phyloP scores from a whole-genome alignment of 2,797 vertebrate species.

The Otus scops region DNA sequence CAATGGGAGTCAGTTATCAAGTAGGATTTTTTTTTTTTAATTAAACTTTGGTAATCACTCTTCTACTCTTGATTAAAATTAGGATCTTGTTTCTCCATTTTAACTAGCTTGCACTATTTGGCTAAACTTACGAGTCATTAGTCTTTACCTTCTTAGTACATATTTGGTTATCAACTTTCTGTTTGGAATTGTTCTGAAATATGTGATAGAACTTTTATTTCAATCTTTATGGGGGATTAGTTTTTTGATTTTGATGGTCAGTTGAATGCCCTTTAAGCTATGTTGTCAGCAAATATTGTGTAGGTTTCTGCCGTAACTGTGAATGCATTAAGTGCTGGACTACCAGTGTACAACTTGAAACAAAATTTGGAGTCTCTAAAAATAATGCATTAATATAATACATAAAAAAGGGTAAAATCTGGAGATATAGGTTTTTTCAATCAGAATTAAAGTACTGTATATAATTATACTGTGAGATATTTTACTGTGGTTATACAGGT shows the following conservation, averaged over 20 bases:
- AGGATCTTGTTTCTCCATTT: background rate
- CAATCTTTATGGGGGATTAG: background rate
- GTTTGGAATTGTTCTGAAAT: background rate
- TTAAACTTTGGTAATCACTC: background rate
- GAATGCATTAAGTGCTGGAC: background rate
- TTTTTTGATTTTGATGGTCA: background rate
- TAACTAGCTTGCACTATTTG: background rate
- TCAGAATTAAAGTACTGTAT: background rate
- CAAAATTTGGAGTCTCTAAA: background rate
- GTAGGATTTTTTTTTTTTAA: background rate
- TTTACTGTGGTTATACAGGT: background rate
- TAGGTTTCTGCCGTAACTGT: background rate
- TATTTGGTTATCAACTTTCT: background rate
- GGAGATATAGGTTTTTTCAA: no score
- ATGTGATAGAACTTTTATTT: background rate
- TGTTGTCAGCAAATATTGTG: background rate
- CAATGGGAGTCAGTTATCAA: background rate
- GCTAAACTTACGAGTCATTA: background rate
- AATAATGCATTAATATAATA: no score
- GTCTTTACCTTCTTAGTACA: background rate
- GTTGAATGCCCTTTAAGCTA: background rate
- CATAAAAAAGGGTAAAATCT: no score
- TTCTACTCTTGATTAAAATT: background rate
- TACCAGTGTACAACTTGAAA: background rate
- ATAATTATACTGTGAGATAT: background rate